A percentile compares a stretch with the other conserved stretches of the same genome.
These are phyloP conservation scores for Pseudolycoriella hygida DNA, from an alignment of 2,888 invertebrate genomes.

Conservation along the genomic window DNA sequence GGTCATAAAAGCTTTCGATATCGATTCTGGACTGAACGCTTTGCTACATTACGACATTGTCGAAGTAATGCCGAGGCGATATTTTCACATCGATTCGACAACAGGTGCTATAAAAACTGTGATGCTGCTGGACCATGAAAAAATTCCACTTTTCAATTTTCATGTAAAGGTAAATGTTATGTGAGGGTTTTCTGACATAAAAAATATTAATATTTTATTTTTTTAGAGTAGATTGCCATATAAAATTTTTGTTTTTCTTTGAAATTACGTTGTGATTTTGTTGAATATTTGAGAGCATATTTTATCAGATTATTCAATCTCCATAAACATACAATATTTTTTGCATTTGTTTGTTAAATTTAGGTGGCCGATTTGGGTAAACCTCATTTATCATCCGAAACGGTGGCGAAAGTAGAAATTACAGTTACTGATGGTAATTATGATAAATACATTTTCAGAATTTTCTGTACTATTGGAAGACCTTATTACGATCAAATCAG, in stretches of 20 bases:
- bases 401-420: conserved; percentile 62
- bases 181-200: not conserved
- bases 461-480: no score
- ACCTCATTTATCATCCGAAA: conserved; percentile 62
- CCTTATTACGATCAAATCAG: no score
- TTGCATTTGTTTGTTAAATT: not conserved
- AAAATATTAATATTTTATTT: conserved; percentile 2
- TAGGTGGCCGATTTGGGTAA: conserved; percentile 65
- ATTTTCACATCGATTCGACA: conserved; percentile 71
- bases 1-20: conserved; percentile 68
- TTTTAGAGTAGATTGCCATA: conserved; percentile 34
- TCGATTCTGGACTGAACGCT: conserved; percentile 73
- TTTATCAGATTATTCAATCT: no score
- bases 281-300: not conserved
- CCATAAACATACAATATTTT: no score
- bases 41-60: conserved; percentile 70
- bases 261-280: not conserved
- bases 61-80: conserved; percentile 56
- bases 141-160: conserved; percentile 48
- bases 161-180: conserved; percentile 47
- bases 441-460: no score
- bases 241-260: not conserved
- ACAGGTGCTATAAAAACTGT: conserved; percentile 74
- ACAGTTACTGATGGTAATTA: conserved; percentile 43
- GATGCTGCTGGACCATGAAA: conserved; percentile 65